Base-by-base conservation (phyloP, 2,797 vertebrate genomes). In the Sebastes glaucus region DNA sequence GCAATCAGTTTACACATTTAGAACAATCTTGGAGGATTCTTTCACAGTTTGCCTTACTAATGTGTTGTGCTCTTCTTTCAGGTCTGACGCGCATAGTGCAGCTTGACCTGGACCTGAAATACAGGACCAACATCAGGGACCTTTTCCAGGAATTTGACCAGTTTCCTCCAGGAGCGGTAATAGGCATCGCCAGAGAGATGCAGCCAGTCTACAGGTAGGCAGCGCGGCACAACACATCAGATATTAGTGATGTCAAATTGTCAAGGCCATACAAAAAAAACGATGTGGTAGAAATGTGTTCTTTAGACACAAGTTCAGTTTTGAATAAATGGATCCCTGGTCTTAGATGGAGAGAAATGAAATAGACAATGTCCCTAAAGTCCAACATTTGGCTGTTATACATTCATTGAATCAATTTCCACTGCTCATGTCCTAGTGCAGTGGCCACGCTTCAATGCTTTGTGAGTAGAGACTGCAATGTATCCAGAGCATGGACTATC, bases 201-300 rank as follows among this genome's bases (percentile, higher is more conserved):
- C 99, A 99, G 85, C 99, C 99, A 0, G 98, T 99, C 16, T 99
- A 99, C 96, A 98, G 99, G 99, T 99, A 94, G n/a, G 53, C 4
- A 18, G 2, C 23, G 20, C 32, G n/a, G 14, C 52, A 32, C 52
- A 49, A 27, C 32, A 73, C 13, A 28, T 16, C n/a, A 49, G 4
- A 49, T 67, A 11, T 11, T 53, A 32, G 11, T 18, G 35, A 60
- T 32, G 11, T 25, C 55, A 4, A 33, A 52, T 4, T 28, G 2
- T 35, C 25, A 53, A 2, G 3, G 5, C 4, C 11, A 53, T 25
- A 30, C 5, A 46, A 28, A 35, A 66, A 49, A 49, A 49, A 57
- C 22, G 4, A 28, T 33, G 27, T 52, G 57, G 28, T 56, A 46
- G 5, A 78, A 56, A 65, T 28, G 8, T n/a, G 27, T 32, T 20